Conservation (phyloP, 2,113 vertebrate species). For the Apodemus speciosus region DNA sequence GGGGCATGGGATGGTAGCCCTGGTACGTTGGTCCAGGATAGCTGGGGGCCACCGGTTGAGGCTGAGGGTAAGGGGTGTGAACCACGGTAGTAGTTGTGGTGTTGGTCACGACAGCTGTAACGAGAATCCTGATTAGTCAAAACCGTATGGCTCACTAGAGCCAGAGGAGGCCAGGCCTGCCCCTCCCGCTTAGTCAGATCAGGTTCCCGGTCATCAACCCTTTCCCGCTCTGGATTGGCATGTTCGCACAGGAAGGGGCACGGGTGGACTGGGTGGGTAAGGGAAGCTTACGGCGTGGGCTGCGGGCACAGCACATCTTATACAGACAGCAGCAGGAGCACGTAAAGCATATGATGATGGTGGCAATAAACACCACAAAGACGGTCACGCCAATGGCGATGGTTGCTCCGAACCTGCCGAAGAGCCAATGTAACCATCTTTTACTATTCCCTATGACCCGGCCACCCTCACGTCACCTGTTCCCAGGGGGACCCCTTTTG, state of each 20-base stretch:
- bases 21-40: conserved; percentile 87
- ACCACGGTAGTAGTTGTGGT: conserved; percentile 90
- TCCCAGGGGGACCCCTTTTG: neutral
- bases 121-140: conserved; percentile 57
- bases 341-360: conserved; percentile 91
- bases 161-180: neutral
- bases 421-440: neutral
- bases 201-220: neutral
- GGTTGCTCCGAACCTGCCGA: conserved; percentile 73
- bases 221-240: neutral
- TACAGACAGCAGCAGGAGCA: conserved; percentile 96
- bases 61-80: conserved; percentile 87
- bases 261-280: neutral
- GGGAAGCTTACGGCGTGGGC: conserved; percentile 87
- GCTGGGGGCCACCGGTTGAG: conserved; percentile 79
- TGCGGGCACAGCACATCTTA: conserved; percentile 88
- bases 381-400: conserved; percentile 79
- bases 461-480: neutral
- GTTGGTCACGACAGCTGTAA: conserved; percentile 88
- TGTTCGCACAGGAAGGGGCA: neutral
- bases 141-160: neutral
- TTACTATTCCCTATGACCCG: fast-evolving
- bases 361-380: conserved; percentile 76
- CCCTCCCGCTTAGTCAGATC: neutral
- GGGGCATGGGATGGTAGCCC: conserved; percentile 89